Evolutionary conservation across 35 echinoderm and acorn worm genomes (phyloP).

Genomic region (Anneissia japonica): DNA sequence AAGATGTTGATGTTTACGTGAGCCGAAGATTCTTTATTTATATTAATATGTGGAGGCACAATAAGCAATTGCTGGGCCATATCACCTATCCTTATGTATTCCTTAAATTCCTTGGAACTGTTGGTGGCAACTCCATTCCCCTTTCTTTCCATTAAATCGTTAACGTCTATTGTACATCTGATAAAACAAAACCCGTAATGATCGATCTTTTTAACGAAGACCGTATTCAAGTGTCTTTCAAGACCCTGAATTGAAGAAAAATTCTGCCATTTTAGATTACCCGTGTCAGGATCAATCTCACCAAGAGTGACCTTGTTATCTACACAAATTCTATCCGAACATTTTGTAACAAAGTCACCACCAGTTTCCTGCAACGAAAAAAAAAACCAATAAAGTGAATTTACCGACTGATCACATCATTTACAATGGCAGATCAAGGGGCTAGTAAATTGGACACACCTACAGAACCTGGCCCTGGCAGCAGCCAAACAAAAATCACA

Average conservation of each 20-base stretch:
- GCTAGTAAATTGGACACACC: too few species aligned
- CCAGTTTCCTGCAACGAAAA: conserved; percentile 17
- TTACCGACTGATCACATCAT: too few species aligned
- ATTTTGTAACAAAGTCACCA: conserved; percentile 11
- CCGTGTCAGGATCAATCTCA: conserved; percentile 32
- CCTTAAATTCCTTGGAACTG: not conserved
- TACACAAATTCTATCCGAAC: conserved; percentile 39
- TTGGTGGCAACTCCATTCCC: conserved; percentile 17
- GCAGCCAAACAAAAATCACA: too few species aligned
- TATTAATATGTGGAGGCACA: conserved; percentile 32
- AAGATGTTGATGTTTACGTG: conserved; percentile 68
- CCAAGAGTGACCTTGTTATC: conserved; percentile 38
- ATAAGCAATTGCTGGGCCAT: conserved; percentile 53
- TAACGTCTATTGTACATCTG: conserved; percentile 31
- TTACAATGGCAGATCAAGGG: too few species aligned
- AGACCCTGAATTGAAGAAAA: conserved; percentile 18
- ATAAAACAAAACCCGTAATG: conserved; percentile 68
- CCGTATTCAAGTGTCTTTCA: conserved; percentile 22
- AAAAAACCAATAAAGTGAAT: too few species aligned
- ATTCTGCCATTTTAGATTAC: conserved; percentile 60
- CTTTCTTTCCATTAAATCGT: conserved; percentile 1
- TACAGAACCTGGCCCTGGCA: too few species aligned
- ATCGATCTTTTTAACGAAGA: conserved; percentile 14
- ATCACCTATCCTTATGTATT: not conserved
- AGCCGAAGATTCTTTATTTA: not conserved